These are phyloP conservation scores for Caenorhabditis auriculariae DNA, from an alignment of 2,888 invertebrate genomes.

Conservation along the genomic window DNA sequence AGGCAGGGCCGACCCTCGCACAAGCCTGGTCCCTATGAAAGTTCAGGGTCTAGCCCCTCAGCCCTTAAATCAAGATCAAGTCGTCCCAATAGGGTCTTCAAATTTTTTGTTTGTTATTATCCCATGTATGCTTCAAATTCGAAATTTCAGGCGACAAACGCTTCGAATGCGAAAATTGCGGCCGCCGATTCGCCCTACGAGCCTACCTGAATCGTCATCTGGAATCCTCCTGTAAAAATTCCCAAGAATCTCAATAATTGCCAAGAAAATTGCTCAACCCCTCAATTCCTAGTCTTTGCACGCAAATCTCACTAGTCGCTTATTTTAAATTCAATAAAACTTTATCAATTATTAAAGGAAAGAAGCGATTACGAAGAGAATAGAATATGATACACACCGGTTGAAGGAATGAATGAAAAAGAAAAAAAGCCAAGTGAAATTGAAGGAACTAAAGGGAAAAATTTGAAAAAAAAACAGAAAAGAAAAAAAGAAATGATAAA, in stretches of 20 bases:
- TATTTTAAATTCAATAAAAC: too few relatives aligned
- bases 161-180: conserved; percentile 79
- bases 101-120: too few relatives aligned
- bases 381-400: neutral
- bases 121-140: too few relatives aligned
- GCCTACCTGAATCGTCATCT: conserved; percentile 86
- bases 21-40: too few relatives aligned
- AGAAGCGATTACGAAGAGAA: neutral
- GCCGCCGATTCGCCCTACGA: conserved; percentile 85
- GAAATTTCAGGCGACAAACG: conserved; percentile 75
- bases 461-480: neutral
- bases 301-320: too few relatives aligned
- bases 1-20: too few relatives aligned
- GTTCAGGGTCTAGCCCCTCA: too few relatives aligned
- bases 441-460: conserved; percentile 2
- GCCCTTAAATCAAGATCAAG: too few relatives aligned
- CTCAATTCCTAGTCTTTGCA: neutral
- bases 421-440: neutral
- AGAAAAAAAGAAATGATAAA: neutral
- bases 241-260: neutral
- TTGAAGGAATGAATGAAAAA: neutral
- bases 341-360: conserved; percentile 1
- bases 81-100: too few relatives aligned
- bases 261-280: neutral
- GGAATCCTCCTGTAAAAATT: conserved; percentile 47